These are phyloP conservation scores for Hypotaenidia okinawae DNA, from an alignment of 2,797 vertebrate species.

Conservation along the genomic window DNA sequence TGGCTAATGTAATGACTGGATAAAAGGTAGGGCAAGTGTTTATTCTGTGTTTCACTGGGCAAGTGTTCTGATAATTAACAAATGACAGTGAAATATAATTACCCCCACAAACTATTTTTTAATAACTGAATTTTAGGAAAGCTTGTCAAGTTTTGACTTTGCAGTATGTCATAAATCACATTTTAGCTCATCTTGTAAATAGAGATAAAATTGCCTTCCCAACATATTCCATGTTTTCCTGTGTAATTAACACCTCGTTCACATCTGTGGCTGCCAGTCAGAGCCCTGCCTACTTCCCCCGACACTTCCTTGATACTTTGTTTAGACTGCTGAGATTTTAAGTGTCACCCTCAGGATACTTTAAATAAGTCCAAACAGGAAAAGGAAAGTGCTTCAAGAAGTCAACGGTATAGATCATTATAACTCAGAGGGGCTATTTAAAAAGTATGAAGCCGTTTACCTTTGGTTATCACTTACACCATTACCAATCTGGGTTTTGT, in stretches of 20 bases:
- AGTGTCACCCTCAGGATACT: conserved; percentile 49
- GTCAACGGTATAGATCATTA: conserved; percentile 25
- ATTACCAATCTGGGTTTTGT: not conserved
- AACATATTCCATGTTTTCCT: conserved; percentile 71
- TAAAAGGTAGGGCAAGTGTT: not conserved
- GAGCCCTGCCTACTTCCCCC: conserved; percentile 45
- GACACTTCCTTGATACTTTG: conserved; percentile 74
- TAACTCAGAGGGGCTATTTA: conserved; percentile 6
- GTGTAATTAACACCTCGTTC: conserved; percentile 78
- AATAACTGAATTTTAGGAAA: conserved; percentile 11
- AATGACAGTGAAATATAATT: not conserved
- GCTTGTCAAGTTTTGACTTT: not conserved
- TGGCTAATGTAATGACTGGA: not conserved
- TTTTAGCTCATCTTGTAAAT: conserved; percentile 62
- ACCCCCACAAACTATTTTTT: not conserved
- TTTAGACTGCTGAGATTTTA: conserved; percentile 65
- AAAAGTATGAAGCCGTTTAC: conserved; percentile 26
- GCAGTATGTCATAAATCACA: conserved; percentile 52
- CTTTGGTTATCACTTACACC: conserved; percentile 1
- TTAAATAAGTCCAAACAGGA: conserved; percentile 58
- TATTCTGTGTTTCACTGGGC: not conserved
- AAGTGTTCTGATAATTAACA: not conserved
- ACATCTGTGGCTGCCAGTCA: conserved; percentile 76
- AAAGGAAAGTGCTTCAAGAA: conserved; percentile 54
- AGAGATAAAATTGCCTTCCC: conserved; percentile 61